Evolutionary conservation across 1,140 invertebrate species (phyloP), one percentile per base, ranked within the genome.

Genomic region (Laupala kohalensis): DNA sequence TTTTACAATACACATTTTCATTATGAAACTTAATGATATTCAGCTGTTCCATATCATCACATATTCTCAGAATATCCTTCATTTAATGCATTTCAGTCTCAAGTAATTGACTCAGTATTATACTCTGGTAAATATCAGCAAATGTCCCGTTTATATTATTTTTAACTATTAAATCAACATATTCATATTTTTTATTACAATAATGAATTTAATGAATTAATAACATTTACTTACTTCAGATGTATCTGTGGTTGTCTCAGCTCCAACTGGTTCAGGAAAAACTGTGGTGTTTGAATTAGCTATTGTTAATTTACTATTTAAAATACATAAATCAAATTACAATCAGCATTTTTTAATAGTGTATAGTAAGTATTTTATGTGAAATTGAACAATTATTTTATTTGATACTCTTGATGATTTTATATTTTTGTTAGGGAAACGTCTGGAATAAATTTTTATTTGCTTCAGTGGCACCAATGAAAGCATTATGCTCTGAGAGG

Each of bases 221-320:
- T 70, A 72, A 64, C 72, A 74, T 64, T 74, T 69, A 68, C 83
- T 84, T 78, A 75, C 80, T 78, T 75, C 80, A 85, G 90, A 92
- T 79, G 85, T 87, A 75, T 86, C 89, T 5, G 75, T 92, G 66
- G 89, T 92, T 6, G 84, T 93, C 4, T 88, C 88, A 73, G 89
- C 91, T 19, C 91, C 91, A 0, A 93, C 91, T 19, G 91, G 91
- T 29, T 90, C 90, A 19, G 92, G 92, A 29, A 94, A 94, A 82
- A 93, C 92, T 0, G 89, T 86, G 28, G 81, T 93, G 27, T 92
- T 94, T 82, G 92, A 94, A 83, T 79, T 94, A 76, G 89, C 90
- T 0, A 90, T 93, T 65, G 80, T 92, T 5, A 81, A 86, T 73
- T 78, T 91, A 19, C 77, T 91, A 25, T 86, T 86, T 76, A 76